phyloP scores from a whole-genome alignment of 2,113 vertebrate species.

The Cottus gobio region DNA sequence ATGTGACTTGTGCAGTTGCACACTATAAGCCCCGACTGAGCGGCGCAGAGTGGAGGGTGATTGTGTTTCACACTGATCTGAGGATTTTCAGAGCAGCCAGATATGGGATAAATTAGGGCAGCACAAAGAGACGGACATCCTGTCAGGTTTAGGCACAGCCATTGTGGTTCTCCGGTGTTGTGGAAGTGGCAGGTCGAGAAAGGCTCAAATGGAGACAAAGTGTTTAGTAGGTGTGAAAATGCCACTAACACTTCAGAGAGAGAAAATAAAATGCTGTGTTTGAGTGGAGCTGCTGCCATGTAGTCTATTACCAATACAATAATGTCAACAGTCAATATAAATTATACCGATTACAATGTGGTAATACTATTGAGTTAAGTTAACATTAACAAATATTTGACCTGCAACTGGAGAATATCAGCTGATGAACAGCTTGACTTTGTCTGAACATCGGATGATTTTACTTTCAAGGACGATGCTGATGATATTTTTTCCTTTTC shows the following conservation, averaged over 20 bases:
- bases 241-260: constrained; percentile 29
- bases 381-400: background rate
- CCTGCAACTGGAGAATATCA: background rate
- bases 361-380: background rate
- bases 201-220: constrained; percentile 40
- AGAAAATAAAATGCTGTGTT: constrained; percentile 18
- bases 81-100: constrained; percentile 67
- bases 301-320: constrained; percentile 10
- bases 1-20: constrained; percentile 66
- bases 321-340: background rate
- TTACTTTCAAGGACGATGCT: background rate
- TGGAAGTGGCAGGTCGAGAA: constrained; percentile 33
- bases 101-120: constrained; percentile 60
- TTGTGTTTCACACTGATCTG: constrained; percentile 75
- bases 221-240: constrained; percentile 31
- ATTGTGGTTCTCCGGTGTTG: constrained; percentile 24
- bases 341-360: background rate
- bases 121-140: constrained; percentile 56
- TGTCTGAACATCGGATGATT: background rate
- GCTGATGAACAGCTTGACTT: background rate
- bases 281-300: constrained; percentile 18
- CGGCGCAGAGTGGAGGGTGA: constrained; percentile 60
- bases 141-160: constrained; percentile 46
- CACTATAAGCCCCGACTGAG: constrained; percentile 60
- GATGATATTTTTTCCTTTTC: background rate